These are phyloP conservation scores for Taphrorychus bicolor DNA, from an alignment of 2,888 invertebrate genomes.

Conservation along the genomic window DNA sequence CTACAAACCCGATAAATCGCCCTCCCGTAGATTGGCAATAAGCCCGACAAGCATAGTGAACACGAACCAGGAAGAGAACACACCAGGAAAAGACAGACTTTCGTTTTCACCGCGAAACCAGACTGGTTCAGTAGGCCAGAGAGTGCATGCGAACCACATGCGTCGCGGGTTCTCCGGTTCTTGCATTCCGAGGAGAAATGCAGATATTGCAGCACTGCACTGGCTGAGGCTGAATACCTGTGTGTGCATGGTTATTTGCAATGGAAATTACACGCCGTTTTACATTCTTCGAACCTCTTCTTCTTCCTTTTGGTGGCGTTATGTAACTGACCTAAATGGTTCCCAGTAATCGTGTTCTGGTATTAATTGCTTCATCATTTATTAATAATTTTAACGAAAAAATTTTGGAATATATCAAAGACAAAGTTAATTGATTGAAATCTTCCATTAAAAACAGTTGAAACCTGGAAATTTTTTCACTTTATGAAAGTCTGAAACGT, in stretches of 20 bases:
- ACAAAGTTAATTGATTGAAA: no score
- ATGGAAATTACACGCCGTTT: constrained; percentile 4
- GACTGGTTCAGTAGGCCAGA: constrained; percentile 40
- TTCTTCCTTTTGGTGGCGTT: neutral
- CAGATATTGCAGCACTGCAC: constrained; percentile 16
- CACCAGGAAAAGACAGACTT: constrained; percentile 32
- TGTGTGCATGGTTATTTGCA: neutral
- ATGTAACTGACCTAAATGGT: neutral
- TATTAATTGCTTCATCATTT: no score
- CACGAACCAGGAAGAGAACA: constrained; percentile 33
- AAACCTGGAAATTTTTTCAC: no score
- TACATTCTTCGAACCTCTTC: neutral
- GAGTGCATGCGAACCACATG: constrained; percentile 30
- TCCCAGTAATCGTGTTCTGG: no score
- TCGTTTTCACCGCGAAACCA: constrained; percentile 31
- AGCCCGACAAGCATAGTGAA: constrained; percentile 1
- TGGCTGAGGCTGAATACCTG: constrained; percentile 18
- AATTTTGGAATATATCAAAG: no score
- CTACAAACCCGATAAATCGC: neutral
- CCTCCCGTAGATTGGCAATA: neutral
- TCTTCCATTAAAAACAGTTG: no score
- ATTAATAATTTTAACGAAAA: no score
- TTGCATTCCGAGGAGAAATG: constrained; percentile 22
- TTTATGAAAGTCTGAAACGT: no score
- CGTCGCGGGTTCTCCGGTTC: constrained; percentile 14